Evolutionary conservation across 2,888 invertebrate genomes (phyloP).

Genomic region (Merodon equestris): DNA sequence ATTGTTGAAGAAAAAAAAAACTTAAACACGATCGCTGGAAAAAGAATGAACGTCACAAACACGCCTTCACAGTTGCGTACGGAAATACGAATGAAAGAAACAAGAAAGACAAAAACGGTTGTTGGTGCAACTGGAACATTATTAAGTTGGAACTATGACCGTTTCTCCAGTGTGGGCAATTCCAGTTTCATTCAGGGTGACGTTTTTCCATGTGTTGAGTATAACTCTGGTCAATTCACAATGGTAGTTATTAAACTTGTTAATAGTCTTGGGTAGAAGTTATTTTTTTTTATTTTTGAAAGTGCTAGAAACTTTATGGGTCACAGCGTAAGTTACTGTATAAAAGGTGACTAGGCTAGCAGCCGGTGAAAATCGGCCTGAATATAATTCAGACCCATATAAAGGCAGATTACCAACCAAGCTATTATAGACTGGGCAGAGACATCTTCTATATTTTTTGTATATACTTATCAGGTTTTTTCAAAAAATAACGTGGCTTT

Average conservation of each 20-base stretch:
- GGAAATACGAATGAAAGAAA: conserved; percentile 68
- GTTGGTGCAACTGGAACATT: conserved; percentile 55
- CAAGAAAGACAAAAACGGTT: conserved; percentile 40
- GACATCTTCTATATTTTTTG: too few species aligned
- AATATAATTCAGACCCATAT: too few species aligned
- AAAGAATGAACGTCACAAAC: conserved; percentile 11
- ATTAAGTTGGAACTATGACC: conserved; percentile 20
- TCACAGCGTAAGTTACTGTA: too few species aligned
- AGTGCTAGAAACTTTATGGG: too few species aligned
- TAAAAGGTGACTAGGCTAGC: too few species aligned
- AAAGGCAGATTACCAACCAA: too few species aligned
- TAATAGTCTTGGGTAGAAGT: not conserved
- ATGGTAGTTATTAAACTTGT: too few species aligned
- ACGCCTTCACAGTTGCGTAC: conserved; percentile 44
- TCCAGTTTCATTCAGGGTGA: conserved; percentile 24
- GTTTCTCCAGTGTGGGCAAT: conserved; percentile 48
- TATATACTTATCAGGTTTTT: too few species aligned
- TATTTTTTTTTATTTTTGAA: too few species aligned
- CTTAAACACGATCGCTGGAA: conserved; percentile 41
- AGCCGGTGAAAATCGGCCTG: too few species aligned
- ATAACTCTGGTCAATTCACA: conserved; percentile 25
- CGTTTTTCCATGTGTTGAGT: not conserved
- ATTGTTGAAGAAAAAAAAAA: conserved; percentile 24
- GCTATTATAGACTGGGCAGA: too few species aligned
- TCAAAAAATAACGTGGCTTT: too few species aligned